phyloP scores from a whole-genome alignment of 2,113 vertebrate species.

The Alectura lathami region DNA sequence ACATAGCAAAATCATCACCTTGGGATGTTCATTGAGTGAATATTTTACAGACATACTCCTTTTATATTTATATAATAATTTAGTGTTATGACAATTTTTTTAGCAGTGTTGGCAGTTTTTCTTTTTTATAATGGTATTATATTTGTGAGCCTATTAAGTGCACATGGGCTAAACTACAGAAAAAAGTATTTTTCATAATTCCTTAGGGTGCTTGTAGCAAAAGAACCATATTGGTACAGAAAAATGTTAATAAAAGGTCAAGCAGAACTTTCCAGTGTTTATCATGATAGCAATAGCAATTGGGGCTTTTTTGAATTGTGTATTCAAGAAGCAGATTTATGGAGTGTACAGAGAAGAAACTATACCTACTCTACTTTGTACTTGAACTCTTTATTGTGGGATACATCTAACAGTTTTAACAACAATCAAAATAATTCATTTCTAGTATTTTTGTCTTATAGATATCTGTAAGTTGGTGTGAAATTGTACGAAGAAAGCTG shows the following conservation, averaged over 20 bases:
- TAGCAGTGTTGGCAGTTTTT: constrained; percentile 86
- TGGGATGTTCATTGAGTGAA: constrained; percentile 88
- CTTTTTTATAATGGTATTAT: constrained; percentile 88
- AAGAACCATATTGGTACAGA: constrained; percentile 81
- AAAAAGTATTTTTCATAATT: constrained; percentile 89
- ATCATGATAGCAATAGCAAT: constrained; percentile 69
- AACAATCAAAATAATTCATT: not conserved
- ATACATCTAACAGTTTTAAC: not conserved
- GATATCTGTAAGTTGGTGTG: not conserved
- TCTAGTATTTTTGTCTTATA: not conserved
- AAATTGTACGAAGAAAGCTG: not conserved
- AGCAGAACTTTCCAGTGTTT: constrained; percentile 78
- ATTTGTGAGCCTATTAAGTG: constrained; percentile 88
- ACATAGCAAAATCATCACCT: constrained; percentile 86
- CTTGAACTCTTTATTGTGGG: not conserved
- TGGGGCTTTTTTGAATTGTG: constrained; percentile 64
- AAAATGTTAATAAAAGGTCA: constrained; percentile 86
- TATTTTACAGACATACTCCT: constrained; percentile 89
- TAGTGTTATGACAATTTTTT: constrained; percentile 89
- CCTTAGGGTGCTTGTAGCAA: constrained; percentile 81
- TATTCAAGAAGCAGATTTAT: constrained; percentile 63
- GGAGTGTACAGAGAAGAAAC: not conserved
- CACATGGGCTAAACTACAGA: constrained; percentile 84
- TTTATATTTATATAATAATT: constrained; percentile 92
- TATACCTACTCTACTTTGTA: not conserved